These are phyloP conservation scores for Hafferia zeledoni DNA, from an alignment of 2,797 vertebrate genomes.

Conservation along the genomic window DNA sequence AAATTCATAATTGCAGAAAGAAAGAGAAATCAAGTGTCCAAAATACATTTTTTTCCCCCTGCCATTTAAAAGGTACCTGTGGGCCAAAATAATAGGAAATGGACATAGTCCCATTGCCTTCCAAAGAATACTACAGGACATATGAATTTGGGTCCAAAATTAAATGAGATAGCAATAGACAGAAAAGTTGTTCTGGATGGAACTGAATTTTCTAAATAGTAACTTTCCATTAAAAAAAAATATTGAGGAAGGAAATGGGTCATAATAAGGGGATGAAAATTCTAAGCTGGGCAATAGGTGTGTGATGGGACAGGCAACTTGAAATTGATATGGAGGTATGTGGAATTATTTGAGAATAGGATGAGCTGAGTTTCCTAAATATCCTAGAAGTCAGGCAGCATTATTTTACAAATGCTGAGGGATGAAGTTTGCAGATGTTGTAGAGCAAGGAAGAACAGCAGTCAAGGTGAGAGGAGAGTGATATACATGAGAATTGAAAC, in stretches of 20 bases:
- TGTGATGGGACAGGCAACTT: neutral
- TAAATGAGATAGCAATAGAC: neutral
- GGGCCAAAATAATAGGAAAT: neutral
- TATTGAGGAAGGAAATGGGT: neutral
- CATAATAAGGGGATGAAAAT: neutral
- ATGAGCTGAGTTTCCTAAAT: neutral
- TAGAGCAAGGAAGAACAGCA: neutral
- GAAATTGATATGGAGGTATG: neutral
- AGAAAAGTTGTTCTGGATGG: neutral
- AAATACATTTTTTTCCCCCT: neutral
- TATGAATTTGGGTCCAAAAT: neutral
- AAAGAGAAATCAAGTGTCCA: neutral
- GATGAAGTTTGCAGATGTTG: neutral
- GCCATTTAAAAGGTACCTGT: neutral
- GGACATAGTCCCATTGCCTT: neutral
- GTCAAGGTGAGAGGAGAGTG: conserved; percentile 31
- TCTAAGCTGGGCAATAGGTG: neutral
- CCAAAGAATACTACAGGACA: neutral
- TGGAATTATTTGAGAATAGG: neutral
- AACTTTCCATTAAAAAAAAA: neutral
- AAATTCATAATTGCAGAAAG: conserved; percentile 3
- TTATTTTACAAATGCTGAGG: neutral
- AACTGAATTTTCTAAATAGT: neutral
- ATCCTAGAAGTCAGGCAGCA: neutral
- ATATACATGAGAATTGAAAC: conserved; percentile 29